A percentile compares a stretch with the other conserved stretches of the same genome.
Conservation (phyloP, 1,140 invertebrate genomes). For the Drosophila teissieri region DNA sequence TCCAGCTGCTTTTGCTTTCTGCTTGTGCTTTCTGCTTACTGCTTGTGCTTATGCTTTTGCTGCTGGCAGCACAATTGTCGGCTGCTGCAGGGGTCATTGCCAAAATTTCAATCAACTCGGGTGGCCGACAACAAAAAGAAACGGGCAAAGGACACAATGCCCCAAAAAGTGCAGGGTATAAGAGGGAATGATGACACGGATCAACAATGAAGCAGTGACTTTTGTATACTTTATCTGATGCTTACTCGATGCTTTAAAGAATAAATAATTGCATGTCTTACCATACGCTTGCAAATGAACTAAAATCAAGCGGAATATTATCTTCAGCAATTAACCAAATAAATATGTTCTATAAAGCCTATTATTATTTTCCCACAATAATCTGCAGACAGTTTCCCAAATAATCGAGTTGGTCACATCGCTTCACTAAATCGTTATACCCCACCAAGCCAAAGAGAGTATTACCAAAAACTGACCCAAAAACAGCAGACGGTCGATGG, state of each 20-base stretch:
- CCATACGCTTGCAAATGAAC: no score
- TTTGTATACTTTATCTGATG: background rate
- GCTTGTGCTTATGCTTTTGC: background rate
- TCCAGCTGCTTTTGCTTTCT: conserved; percentile 46
- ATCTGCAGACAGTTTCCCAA: no score
- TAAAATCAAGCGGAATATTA: no score
- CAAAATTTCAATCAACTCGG: conserved; percentile 69
- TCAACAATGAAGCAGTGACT: background rate
- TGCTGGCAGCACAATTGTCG: conserved; percentile 13
- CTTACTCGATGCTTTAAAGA: background rate
- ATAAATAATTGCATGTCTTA: no score
- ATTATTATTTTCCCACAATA: no score
- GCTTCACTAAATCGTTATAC: background rate
- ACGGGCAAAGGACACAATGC: conserved; percentile 4
- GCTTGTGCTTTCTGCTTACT: background rate
- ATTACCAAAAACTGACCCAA: conserved; percentile 14
- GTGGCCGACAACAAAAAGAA: conserved; percentile 52
- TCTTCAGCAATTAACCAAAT: no score
- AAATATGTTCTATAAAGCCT: no score
- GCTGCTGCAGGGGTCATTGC: conserved; percentile 65
- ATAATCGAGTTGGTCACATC: background rate
- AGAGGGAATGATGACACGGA: background rate
- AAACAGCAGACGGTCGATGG: conserved; percentile 54
- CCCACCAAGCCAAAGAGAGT: background rate
- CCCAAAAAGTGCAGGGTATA: conserved; percentile 1